Base-by-base conservation (phyloP, 1,140 invertebrate species). In the Papilio dardanus region DNA sequence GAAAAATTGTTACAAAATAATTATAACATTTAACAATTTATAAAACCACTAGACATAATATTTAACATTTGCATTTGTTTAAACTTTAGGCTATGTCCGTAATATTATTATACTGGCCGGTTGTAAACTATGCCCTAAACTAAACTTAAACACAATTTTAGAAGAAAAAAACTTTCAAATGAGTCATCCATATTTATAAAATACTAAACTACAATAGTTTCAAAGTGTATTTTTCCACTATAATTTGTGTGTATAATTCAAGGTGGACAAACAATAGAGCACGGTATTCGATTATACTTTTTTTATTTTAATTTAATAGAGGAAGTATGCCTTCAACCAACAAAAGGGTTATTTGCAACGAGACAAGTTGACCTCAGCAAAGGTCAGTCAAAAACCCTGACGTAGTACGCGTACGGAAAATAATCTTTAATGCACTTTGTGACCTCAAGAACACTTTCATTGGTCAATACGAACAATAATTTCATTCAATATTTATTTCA, bases 331-430 rank as follows among this genome's bases (percentile, higher is more conserved):
- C 21, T 33, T 14, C n/a, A 35, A 37, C n/a, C n/a, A 67, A 69
- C 67, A 42, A 69, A 69, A 66, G 65, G 65, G 67, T 69, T 69
- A 69, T 69, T 69, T 37, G 19, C n/a, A 68, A 2, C 66, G 35
- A 69, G 19, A 69, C 67, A 69, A 69, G 67, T 69, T 69, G 67
- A 69, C 67, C 67, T 69, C 33, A 37, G 16, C n/a, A 40, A 69
- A 69, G 67, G 67, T 69, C 33, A 40, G 6, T 40, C 33, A 19
- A 35, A 67, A 69, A 69, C 67, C 33, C 67, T 69, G 67, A 69
- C 67, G 10, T 40, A 10, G 19, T 69, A 69, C 8, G 21, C 33
- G 65, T 69, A 40, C 40, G 67, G 67, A 69, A 69, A 69, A 69
- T 69, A 69, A 69, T 37, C 8, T 66, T 66, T 19, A 31, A 30